These are phyloP conservation scores for Gnatocerus cornutus DNA, from an alignment of 2,888 invertebrate genomes.

Conservation along the genomic window DNA sequence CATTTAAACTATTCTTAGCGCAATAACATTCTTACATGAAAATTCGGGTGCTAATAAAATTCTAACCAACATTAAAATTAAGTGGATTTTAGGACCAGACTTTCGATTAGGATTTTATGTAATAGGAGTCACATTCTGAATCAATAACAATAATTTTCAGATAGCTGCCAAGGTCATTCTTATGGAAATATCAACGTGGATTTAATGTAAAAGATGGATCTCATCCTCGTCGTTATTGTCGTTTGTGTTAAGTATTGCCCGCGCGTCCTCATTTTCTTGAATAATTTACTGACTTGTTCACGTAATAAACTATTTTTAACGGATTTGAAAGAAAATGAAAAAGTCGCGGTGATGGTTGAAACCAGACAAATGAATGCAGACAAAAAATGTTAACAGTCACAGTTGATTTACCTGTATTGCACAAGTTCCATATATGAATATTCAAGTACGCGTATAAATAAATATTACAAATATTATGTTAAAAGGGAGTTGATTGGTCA, in stretches of 20 bases:
- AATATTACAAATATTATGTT: slow-evolving; percentile 2
- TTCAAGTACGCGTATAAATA: slow-evolving; percentile 19
- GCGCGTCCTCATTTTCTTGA: slow-evolving; percentile 19
- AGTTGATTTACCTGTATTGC: slow-evolving; percentile 34
- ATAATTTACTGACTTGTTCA: neutral
- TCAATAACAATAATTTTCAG: slow-evolving; percentile 31
- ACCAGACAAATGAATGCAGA: neutral
- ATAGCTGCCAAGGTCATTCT: slow-evolving; percentile 16
- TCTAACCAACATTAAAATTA: neutral
- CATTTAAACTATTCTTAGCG: neutral
- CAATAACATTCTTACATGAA: neutral
- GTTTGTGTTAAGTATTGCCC: slow-evolving; percentile 1
- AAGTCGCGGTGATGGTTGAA: neutral
- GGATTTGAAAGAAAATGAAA: neutral
- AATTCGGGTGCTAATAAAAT: neutral
- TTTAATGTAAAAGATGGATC: slow-evolving; percentile 1
- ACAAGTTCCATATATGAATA: slow-evolving; percentile 26
- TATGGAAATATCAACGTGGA: slow-evolving; percentile 11
- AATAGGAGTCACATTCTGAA: slow-evolving; percentile 23
- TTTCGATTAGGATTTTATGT: slow-evolving; percentile 3
- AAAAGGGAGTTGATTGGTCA: too few relatives aligned
- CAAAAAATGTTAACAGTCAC: slow-evolving; percentile 6
- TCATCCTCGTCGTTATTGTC: neutral
- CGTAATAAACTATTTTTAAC: slow-evolving; percentile 18
- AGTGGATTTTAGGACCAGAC: neutral